Conservation (phyloP, 1,140 invertebrate species). For the Cotesia vestalis region DNA sequence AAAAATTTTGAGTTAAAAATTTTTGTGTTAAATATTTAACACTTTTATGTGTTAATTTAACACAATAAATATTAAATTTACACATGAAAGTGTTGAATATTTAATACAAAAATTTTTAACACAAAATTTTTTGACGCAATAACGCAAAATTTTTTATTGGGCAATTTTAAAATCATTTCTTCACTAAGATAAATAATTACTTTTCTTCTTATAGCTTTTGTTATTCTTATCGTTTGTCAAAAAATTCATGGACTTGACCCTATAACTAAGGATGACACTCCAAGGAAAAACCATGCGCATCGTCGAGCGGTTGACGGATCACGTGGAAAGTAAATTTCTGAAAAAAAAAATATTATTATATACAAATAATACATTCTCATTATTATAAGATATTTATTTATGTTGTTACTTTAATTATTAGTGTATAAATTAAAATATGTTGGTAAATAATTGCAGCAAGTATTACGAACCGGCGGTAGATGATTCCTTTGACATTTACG, state of each 20-base stretch:
- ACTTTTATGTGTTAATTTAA: too few relatives aligned
- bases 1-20: too few relatives aligned
- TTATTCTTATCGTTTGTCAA: not conserved
- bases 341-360: not conserved
- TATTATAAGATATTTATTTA: slow-evolving; percentile 15
- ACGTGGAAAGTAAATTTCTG: slow-evolving; percentile 55
- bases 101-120: too few relatives aligned
- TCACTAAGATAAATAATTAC: not conserved
- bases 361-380: too few relatives aligned
- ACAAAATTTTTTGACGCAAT: too few relatives aligned
- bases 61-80: too few relatives aligned
- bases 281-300: not conserved
- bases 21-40: too few relatives aligned
- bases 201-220: not conserved
- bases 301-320: slow-evolving; percentile 37
- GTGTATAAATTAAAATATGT: not conserved
- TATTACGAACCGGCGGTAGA: slow-evolving; percentile 59
- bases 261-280: not conserved
- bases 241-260: not conserved
- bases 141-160: too few relatives aligned
- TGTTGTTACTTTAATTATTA: slow-evolving; percentile 1
- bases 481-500: slow-evolving; percentile 58
- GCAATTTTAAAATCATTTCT: too few relatives aligned
- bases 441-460: slow-evolving; percentile 48
- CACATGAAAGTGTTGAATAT: too few relatives aligned